Base-by-base conservation (phyloP, 1,140 invertebrate species). In the Heterodera carotae region DNA sequence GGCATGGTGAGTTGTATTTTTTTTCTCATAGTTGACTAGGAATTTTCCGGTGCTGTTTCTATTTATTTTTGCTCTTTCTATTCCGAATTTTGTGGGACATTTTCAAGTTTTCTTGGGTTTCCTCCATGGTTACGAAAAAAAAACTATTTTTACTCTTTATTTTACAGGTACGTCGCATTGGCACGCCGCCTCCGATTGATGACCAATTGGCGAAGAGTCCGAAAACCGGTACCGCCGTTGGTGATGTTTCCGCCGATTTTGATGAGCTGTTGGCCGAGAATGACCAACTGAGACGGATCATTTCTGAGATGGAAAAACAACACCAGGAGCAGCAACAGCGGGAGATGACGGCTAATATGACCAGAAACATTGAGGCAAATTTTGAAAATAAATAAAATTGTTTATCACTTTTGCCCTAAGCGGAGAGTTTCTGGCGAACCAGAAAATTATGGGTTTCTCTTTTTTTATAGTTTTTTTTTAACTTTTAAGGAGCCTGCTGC, bases 221-320 rank as follows among this genome's bases (percentile, higher is more conserved):
- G 22, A 56, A 22, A 22, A 22, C 12, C 22, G 48, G 48, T 18
- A 4, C 12, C 18, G 48, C 18, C 22, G 60, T 27, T 27, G 73
- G 62, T 43, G 39, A 12, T 43, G 39, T 43, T n/a, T n/a, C n/a
- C n/a, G 66, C 39, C 48, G 77, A 78, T n/a, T 79, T 62, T 39
- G 76, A 74, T 15, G 84, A 87, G 48, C 72, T 87, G 25, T 69
- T 75, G 29, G 48, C 34, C 15, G 84, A 85, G 64, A 85, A 85
- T 76, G 83, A 86, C 25, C 62, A 85, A 43, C 67, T 84, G 34
- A 53, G 81, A 5, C 43, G 64, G 53, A 82, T 67, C 36, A 84
- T 84, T 60, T 81, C 76, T 10, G 84, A 85, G 60, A 82, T 82
- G 80, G 84, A 84, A 59, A 59, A 66, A 43, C 39, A 43, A 12